Conservation (phyloP, 2,113 vertebrate species). For the Sigmodon hispidus region DNA sequence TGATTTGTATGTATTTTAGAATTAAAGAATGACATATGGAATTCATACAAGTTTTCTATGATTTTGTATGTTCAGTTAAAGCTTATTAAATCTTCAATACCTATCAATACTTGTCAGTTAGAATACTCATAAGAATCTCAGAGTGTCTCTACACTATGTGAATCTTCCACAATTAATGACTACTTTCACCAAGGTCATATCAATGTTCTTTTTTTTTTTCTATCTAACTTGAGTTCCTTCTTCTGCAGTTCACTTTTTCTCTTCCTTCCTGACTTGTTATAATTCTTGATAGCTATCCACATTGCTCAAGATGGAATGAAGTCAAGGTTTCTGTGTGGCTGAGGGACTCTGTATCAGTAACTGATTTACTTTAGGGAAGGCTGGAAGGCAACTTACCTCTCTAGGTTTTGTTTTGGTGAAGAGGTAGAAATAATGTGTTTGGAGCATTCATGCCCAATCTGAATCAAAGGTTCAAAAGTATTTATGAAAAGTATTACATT, state of each 20-base stretch:
- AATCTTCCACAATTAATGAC: not conserved
- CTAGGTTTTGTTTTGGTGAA: constrained; percentile 18
- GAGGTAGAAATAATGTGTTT: not conserved
- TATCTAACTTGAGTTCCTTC: not conserved
- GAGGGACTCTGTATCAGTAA: not conserved
- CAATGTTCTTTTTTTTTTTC: not conserved
- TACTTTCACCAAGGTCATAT: not conserved
- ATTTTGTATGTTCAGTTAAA: not conserved
- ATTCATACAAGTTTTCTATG: not conserved
- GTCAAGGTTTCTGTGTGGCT: not conserved
- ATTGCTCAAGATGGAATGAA: constrained; percentile 43
- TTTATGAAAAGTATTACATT: not conserved
- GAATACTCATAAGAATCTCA: not conserved
- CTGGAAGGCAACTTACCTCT: constrained; percentile 37
- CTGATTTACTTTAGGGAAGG: constrained; percentile 53
- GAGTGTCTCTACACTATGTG: not conserved
- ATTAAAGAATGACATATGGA: not conserved
- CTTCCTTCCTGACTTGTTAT: constrained; percentile 21
- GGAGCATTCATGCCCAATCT: constrained; percentile 19
- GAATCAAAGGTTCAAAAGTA: not conserved
- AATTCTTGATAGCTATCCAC: constrained; percentile 13
- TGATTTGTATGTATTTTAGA: not conserved
- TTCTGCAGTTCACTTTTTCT: not conserved
- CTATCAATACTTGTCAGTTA: not conserved
- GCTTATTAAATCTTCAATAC: not conserved